phyloP scores from a whole-genome alignment of 2,113 vertebrate genomes.

The Anhinga anhinga region DNA sequence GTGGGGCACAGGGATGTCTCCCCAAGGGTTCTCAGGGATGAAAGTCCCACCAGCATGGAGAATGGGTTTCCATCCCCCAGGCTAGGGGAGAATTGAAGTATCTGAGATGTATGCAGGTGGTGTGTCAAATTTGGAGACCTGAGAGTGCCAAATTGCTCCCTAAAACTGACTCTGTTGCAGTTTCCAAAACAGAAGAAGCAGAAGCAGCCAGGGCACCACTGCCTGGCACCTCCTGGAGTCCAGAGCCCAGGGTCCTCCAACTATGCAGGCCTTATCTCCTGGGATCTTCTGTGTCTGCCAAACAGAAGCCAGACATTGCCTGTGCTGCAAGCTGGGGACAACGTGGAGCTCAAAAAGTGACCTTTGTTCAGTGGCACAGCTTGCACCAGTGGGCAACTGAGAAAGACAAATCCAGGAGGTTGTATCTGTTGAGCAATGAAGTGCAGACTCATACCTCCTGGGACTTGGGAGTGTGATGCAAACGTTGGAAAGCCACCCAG shows the following conservation, averaged over 20 bases:
- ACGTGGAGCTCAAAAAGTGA: fast-evolving
- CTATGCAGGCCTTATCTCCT: not conserved
- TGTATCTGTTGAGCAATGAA: not conserved
- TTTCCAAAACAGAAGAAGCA: not conserved
- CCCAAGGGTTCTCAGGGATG: not conserved
- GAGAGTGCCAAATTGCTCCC: not conserved
- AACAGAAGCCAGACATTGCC: not conserved
- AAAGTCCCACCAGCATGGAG: not conserved
- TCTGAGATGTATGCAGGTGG: not conserved
- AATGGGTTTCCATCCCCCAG: not conserved
- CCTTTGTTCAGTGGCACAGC: not conserved
- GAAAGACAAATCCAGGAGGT: not conserved
- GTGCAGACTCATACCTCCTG: not conserved
- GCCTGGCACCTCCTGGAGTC: not conserved
- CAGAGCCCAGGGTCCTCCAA: not conserved
- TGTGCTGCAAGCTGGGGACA: not conserved
- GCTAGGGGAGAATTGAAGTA: not conserved
- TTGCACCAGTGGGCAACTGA: not conserved
- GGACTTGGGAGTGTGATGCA: not conserved
- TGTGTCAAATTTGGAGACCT: not conserved
- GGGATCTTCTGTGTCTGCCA: not conserved
- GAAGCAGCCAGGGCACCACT: not conserved
- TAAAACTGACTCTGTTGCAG: not conserved
- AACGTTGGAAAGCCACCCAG: not conserved
- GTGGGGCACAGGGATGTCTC: not conserved